Conservation (phyloP, 2,888 invertebrate genomes). For the Epinotia brunnichana region DNA sequence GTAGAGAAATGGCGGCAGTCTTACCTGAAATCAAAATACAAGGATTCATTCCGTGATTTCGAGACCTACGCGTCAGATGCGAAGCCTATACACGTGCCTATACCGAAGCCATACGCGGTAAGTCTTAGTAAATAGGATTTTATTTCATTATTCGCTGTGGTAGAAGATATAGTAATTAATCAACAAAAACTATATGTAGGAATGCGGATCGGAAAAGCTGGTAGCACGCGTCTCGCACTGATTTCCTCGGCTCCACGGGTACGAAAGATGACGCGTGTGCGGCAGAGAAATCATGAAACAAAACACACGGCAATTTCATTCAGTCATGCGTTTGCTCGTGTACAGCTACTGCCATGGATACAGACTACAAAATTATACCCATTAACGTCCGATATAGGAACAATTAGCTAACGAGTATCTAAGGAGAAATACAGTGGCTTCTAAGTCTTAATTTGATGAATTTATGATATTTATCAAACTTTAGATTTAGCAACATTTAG, state of each 20-base stretch:
- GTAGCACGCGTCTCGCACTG: constrained; percentile 77
- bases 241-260: constrained; percentile 73
- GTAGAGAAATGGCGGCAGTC: constrained; percentile 77
- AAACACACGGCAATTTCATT: constrained; percentile 56
- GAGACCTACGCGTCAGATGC: constrained; percentile 71
- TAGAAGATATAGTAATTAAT: constrained; percentile 61
- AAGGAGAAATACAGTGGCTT: not conserved
- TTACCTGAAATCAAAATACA: constrained; percentile 73
- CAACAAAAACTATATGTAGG: constrained; percentile 68
- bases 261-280: constrained; percentile 73
- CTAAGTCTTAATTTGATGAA: not conserved
- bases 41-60: constrained; percentile 65
- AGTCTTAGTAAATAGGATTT: constrained; percentile 52
- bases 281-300: constrained; percentile 75
- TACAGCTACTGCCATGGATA: not conserved
- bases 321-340: constrained; percentile 31
- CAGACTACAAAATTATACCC: not conserved
- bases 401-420: not conserved
- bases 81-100: constrained; percentile 70
- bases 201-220: constrained; percentile 80
- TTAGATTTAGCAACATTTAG: too few relatives aligned
- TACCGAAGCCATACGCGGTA: constrained; percentile 77
- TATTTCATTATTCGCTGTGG: constrained; percentile 1
- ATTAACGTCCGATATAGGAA: not conserved
- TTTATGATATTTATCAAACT: not conserved